Base-by-base conservation (phyloP, 2,888 invertebrate species). In the Megamerina dolium region DNA sequence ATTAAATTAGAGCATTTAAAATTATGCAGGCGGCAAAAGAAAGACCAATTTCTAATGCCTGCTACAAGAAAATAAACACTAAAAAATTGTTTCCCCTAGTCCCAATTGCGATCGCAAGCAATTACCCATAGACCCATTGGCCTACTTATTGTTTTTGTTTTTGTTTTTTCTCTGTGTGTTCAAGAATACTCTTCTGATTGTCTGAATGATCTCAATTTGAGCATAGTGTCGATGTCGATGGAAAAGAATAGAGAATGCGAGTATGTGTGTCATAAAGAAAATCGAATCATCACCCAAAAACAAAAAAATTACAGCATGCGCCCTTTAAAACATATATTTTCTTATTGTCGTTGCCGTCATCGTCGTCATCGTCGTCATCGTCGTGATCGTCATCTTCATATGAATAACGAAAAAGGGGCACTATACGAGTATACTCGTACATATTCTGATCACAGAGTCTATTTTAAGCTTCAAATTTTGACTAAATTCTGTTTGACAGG, bases 61-160 rank as follows among this genome's bases (percentile, higher is more conserved):
- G 29, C n/a, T 23, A 3, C 17, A 21, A 32, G 21, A 31, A 41
- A 45, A 45, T 45, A 45, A 45, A 45, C 45, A 40, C 37, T 32
- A 41, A 31, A 37, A 41, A 41, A 41, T 26, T 21, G 40, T 41
- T 45, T 37, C 37, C 31, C 45, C 45, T 45, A 41, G 45, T 40
- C 40, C 45, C 36, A 35, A 31, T 31, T 14, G 14, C 4, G 14
- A 10, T 9, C 14, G 14, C 31, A n/a, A n/a, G n/a, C 31, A 13
- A 13, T 31, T 31, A 60, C 63, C 63, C 59, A 63, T 55, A 63
- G 62, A 63, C 63, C 63, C 62, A 63, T 62, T 63, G 63, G 56
- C 63, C 63, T 63, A 63, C 57, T 63, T 63, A 61, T 56, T 50
- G 16, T n/a, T 32, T 20, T 21, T 39, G 21, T 16, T 39, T 30